Conservation (phyloP, 2,888 invertebrate genomes). For the Zygogramma bicolorata region DNA sequence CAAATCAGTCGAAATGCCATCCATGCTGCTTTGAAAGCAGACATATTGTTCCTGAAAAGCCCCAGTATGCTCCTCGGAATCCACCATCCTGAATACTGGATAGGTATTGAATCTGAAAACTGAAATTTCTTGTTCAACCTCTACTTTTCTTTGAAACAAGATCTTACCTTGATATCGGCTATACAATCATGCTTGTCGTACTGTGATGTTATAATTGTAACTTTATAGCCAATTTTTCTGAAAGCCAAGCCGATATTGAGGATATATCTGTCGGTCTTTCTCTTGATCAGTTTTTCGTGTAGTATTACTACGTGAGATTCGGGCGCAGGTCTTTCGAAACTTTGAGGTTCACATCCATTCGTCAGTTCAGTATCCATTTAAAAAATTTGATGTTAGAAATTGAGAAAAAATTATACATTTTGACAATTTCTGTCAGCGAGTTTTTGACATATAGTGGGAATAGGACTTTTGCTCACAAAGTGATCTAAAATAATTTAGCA, state of each 20-base stretch:
- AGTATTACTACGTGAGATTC: constrained; percentile 56
- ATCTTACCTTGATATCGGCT: constrained; percentile 57
- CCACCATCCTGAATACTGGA: constrained; percentile 58
- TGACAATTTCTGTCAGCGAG: constrained; percentile 20
- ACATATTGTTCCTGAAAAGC: constrained; percentile 45
- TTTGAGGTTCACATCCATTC: constrained; percentile 16
- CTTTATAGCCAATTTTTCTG: constrained; percentile 56
- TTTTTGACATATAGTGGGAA: background rate
- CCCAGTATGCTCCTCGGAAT: constrained; percentile 57
- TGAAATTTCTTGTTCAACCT: too few species aligned
- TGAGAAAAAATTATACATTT: constrained; percentile 27
- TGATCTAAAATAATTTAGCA: too few species aligned
- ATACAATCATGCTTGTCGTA: constrained; percentile 53
- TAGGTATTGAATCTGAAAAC: constrained; percentile 51
- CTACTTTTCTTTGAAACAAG: background rate
- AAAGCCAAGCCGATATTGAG: constrained; percentile 58
- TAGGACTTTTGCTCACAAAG: background rate
- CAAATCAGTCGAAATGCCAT: constrained; percentile 57
- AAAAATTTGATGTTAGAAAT: constrained; percentile 30
- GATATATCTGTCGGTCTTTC: constrained; percentile 58
- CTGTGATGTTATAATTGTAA: constrained; percentile 57
- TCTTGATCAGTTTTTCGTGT: constrained; percentile 58
- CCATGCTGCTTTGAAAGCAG: constrained; percentile 51
- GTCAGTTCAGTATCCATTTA: constrained; percentile 37
- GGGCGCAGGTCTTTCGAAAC: constrained; percentile 4